phyloP scores from a whole-genome alignment of 2,113 vertebrate species.

The Caranx melampygus region DNA sequence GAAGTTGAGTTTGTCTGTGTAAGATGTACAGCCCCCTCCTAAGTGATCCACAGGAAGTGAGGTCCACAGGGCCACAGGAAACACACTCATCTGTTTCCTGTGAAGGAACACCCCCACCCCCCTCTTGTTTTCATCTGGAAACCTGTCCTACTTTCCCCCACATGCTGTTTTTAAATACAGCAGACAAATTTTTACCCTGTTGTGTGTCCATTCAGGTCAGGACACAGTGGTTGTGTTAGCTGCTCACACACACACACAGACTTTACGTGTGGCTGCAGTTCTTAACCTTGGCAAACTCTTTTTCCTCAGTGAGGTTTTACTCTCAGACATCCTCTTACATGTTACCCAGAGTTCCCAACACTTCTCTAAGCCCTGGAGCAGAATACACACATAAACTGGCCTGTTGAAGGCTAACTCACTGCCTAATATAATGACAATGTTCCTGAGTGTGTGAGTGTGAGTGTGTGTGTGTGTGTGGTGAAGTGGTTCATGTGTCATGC shows the following conservation, averaged over 20 bases:
- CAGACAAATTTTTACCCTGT: not conserved
- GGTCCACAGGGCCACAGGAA: conserved; percentile 20
- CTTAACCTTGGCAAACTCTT: not conserved
- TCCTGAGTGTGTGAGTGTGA: not conserved
- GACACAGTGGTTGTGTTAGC: not conserved
- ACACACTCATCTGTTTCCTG: conserved; percentile 38
- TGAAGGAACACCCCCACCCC: not conserved
- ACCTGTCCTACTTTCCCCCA: not conserved
- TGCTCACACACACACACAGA: not conserved
- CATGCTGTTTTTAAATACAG: not conserved
- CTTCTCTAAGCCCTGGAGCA: conserved; percentile 4
- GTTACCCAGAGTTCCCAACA: not conserved
- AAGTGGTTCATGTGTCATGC: not conserved
- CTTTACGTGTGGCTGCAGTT: not conserved
- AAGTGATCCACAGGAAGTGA: conserved; percentile 20
- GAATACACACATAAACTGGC: not conserved
- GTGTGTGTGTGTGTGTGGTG: too few species aligned
- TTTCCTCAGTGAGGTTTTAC: not conserved
- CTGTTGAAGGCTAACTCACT: not conserved
- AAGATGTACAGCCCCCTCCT: not conserved
- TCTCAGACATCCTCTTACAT: not conserved
- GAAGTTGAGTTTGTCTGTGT: not conserved
- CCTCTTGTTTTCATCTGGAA: not conserved
- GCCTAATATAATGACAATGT: not conserved
- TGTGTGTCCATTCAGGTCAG: not conserved